Conservation (phyloP, 1,140 invertebrate species). For the Homalodisca vitripennis region DNA sequence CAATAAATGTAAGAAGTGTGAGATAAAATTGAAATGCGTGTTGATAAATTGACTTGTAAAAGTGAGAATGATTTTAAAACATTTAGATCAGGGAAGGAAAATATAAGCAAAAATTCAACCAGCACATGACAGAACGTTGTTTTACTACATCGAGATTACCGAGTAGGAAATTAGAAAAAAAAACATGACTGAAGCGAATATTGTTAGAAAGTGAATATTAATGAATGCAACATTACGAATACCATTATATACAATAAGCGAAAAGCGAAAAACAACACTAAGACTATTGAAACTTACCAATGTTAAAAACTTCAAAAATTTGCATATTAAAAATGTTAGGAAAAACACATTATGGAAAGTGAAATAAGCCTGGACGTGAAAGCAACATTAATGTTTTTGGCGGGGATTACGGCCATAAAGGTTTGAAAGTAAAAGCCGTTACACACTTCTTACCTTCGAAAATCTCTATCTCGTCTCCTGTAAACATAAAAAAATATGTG, state of each 20-base stretch:
- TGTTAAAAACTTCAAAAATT: slow-evolving; percentile 3
- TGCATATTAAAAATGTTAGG: slow-evolving; percentile 12
- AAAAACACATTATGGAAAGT: slow-evolving; percentile 19
- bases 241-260: slow-evolving; percentile 20
- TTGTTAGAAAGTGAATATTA: slow-evolving; percentile 9
- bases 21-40: slow-evolving; percentile 16
- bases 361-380: slow-evolving; percentile 16
- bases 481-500: slow-evolving; percentile 12
- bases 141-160: slow-evolving; percentile 19
- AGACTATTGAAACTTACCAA: slow-evolving; percentile 22
- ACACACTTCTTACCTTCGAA: slow-evolving; percentile 25
- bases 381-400: slow-evolving; percentile 9
- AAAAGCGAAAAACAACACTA: slow-evolving; percentile 25
- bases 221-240: slow-evolving; percentile 11
- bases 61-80: slow-evolving; percentile 16
- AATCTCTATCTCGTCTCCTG: slow-evolving; percentile 24
- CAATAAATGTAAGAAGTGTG: slow-evolving; percentile 26
- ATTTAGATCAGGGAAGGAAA: slow-evolving; percentile 13
- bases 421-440: slow-evolving; percentile 8
- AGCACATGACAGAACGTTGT: slow-evolving; percentile 3
- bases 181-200: not conserved
- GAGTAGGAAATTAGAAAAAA: not conserved
- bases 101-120: not conserved
- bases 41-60: not conserved
- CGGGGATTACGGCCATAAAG: slow-evolving; percentile 17